Evolutionary conservation across 2,888 invertebrate genomes (phyloP).

Genomic region (Masnerella sp.): DNA sequence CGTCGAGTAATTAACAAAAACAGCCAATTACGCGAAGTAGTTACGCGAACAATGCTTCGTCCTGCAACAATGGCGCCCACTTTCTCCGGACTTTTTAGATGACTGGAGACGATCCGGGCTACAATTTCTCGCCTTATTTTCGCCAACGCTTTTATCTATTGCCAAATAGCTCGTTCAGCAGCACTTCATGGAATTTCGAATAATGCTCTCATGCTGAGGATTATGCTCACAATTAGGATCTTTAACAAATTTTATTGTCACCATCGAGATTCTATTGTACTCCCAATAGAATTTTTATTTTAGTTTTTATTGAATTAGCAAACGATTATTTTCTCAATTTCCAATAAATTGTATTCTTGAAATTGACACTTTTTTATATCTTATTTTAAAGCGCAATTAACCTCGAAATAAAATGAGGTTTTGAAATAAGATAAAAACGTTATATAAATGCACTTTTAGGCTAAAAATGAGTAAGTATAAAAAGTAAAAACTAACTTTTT

Average conservation of each 20-base stretch:
- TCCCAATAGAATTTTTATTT: not conserved
- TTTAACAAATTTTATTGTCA: not conserved
- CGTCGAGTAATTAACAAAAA: conserved; percentile 68
- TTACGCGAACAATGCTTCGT: conserved; percentile 67
- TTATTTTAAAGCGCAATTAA: too few relatives aligned
- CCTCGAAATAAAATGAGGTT: too few relatives aligned
- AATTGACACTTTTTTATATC: too few relatives aligned
- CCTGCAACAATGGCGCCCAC: conserved; percentile 59
- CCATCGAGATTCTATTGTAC: not conserved
- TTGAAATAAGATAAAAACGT: too few relatives aligned
- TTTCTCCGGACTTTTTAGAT: conserved; percentile 56
- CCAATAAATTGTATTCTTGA: too few relatives aligned
- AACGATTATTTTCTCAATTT: too few relatives aligned
- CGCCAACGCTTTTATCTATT: conserved; percentile 22
- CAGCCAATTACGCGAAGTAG: conserved; percentile 69
- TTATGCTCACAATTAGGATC: not conserved
- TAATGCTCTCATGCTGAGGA: conserved; percentile 14
- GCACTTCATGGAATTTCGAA: conserved; percentile 31
- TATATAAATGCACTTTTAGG: too few relatives aligned
- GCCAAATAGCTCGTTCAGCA: conserved; percentile 14
- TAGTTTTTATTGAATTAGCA: too few relatives aligned
- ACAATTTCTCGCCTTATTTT: conserved; percentile 55
- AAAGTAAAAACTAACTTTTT: too few relatives aligned
- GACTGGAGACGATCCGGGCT: conserved; percentile 29
- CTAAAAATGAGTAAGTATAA: too few relatives aligned